Conservation (phyloP, 2,113 vertebrate species). For the Scolopax mira region DNA sequence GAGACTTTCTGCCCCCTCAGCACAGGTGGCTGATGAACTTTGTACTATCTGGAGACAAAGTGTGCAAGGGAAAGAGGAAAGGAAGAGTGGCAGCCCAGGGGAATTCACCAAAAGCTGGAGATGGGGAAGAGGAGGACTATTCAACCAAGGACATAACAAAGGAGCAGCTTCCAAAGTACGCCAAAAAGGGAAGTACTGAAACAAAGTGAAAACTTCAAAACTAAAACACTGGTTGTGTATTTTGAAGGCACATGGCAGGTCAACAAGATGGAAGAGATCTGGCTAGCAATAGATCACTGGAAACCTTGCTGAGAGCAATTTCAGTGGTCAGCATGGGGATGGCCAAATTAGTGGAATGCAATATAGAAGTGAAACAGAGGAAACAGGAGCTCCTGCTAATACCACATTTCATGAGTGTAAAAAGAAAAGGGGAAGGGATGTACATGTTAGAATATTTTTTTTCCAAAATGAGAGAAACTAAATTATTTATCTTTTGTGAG, state of each 20-base stretch:
- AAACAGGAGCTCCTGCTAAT: not conserved
- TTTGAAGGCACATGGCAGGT: not conserved
- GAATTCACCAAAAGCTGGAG: not conserved
- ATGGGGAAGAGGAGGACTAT: not conserved
- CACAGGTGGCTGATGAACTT: not conserved
- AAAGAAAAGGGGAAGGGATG: not conserved
- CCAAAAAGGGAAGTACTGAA: not conserved
- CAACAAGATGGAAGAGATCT: not conserved
- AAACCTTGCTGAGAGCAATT: conserved; percentile 14
- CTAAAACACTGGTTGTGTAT: not conserved
- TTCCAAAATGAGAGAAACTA: not conserved
- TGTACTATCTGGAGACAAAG: not conserved
- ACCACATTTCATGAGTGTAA: not conserved
- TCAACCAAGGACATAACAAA: not conserved
- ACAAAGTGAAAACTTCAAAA: not conserved
- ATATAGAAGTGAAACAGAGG: not conserved
- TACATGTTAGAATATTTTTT: not conserved
- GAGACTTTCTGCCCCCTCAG: not conserved
- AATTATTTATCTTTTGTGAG: not conserved
- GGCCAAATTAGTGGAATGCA: not conserved
- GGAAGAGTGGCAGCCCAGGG: not conserved
- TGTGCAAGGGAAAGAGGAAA: not conserved
- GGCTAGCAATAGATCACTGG: not conserved
- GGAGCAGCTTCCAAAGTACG: not conserved
- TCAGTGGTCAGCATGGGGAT: not conserved